Evolutionary conservation across 2,888 invertebrate species (phyloP).

Genomic region (Ceraclea dissimilis): DNA sequence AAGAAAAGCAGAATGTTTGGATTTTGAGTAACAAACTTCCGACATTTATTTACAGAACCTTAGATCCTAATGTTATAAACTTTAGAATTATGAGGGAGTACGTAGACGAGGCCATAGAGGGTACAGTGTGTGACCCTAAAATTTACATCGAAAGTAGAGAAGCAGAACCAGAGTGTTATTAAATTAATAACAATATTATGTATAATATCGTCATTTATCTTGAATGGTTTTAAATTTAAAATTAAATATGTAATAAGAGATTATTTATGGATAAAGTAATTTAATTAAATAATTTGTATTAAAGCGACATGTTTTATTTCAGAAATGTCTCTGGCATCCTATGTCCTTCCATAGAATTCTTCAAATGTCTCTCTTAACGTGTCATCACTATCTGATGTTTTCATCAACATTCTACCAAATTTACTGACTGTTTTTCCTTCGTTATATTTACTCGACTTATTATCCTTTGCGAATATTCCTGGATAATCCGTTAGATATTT

Average conservation of each 20-base stretch:
- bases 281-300: too few relatives aligned
- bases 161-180: conserved; percentile 19
- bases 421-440: not conserved
- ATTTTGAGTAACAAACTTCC: conserved; percentile 69
- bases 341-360: not conserved
- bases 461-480: conserved; percentile 1
- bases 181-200: not conserved
- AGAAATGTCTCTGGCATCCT: not conserved
- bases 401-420: not conserved
- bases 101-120: conserved; percentile 53
- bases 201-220: too few relatives aligned
- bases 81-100: conserved; percentile 66
- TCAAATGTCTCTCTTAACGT: not conserved
- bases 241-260: too few relatives aligned
- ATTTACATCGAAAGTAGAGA: conserved; percentile 28
- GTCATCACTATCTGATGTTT: not conserved
- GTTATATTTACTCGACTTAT: not conserved
- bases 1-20: conserved; percentile 63
- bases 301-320: too few relatives aligned
- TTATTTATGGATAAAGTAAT: too few relatives aligned
- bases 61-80: conserved; percentile 60
- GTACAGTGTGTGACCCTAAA: conserved; percentile 63
- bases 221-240: too few relatives aligned
- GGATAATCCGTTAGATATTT: conserved; percentile 7
- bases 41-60: conserved; percentile 58